Base-by-base conservation (phyloP, 1,140 invertebrate species). In the Augochlora pura region DNA sequence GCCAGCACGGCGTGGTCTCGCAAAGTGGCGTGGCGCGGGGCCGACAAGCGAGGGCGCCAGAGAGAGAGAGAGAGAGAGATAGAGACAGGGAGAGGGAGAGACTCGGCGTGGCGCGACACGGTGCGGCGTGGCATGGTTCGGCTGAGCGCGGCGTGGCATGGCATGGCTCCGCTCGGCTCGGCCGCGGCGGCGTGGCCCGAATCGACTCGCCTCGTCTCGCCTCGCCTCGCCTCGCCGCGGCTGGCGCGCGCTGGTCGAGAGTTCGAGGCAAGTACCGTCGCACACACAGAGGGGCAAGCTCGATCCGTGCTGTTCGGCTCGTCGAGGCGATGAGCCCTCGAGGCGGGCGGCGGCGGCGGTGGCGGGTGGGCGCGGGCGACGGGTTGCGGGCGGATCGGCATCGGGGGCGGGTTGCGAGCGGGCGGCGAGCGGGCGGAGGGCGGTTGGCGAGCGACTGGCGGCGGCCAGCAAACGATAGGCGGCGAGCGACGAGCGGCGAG, bases 311-410 rank as follows among this genome's bases (percentile, higher is more conserved):
- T 83, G 88, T 83, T 88, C 89, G 86, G 87, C 84, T 89, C 88
- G 90, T 85, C 85, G 89, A 92, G 88, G 90, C 90, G 90, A 90
- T 90, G 90, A 91, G 90, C 90, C 90, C 87, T 90, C 86, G 86
- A 87, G 88, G 87, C 83, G 88, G 82, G 62, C 27, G 73, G 66
- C 9, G 52, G 60, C 0, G 42, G 66, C 23, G 81, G 60, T 21
- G 27, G 52, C 42, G 21, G 60, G 54, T 46, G 42, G 49, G 54
- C 62, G 78, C 65, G 10, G 63, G 64, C 25, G n/a, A 18, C 49
- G 49, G 49, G 49, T 4, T 32, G 32, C 32, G 42, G 42, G 9
- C 42, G 42, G 42, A 12, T 10, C 49, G 54, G 46, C 64, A 52
- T 42, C 42, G 70, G 52, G 42, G 12, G 68, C 54, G 75, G 79